Conservation (phyloP, 2,888 invertebrate genomes). For the Phlogophora meticulosa region DNA sequence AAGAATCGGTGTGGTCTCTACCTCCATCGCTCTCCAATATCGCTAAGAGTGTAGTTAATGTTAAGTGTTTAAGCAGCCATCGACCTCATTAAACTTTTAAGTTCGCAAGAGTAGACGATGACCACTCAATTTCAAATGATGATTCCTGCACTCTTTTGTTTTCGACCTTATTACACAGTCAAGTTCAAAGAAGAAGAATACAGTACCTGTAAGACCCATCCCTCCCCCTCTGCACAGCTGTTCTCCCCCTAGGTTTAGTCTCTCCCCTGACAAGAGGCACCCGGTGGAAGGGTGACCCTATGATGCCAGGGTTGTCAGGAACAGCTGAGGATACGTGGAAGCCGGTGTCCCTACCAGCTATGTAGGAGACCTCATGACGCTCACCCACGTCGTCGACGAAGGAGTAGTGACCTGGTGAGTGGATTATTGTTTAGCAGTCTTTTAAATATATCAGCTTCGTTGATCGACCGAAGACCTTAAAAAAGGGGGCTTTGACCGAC, state of each 20-base stretch:
- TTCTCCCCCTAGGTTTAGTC: constrained; percentile 92
- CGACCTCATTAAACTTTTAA: too few species aligned
- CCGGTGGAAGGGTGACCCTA: constrained; percentile 92
- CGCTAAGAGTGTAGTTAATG: too few species aligned
- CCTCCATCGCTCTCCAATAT: too few species aligned
- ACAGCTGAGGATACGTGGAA: constrained; percentile 94
- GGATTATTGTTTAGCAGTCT: constrained; percentile 3
- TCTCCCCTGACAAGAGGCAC: constrained; percentile 92
- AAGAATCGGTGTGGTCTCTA: too few species aligned
- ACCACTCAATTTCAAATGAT: too few species aligned
- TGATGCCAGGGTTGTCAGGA: constrained; percentile 93
- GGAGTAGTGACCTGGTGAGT: constrained; percentile 92
- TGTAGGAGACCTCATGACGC: constrained; percentile 94
- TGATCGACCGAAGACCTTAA: too few species aligned
- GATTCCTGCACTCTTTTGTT: too few species aligned
- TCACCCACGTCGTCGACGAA: constrained; percentile 95
- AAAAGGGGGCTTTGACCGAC: too few species aligned
- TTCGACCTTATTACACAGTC: too few species aligned
- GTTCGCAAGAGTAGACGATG: not conserved
- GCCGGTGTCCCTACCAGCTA: constrained; percentile 94
- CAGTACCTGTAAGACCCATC: constrained; percentile 93
- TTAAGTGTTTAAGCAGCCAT: too few species aligned
- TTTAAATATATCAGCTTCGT: not conserved
- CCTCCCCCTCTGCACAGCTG: constrained; percentile 93
- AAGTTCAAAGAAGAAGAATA: too few species aligned